A percentile compares a stretch with the other conserved stretches of the same genome.
These are phyloP conservation scores for Spea hammondii DNA, from an alignment of 2,797 vertebrate species.

Conservation along the genomic window DNA sequence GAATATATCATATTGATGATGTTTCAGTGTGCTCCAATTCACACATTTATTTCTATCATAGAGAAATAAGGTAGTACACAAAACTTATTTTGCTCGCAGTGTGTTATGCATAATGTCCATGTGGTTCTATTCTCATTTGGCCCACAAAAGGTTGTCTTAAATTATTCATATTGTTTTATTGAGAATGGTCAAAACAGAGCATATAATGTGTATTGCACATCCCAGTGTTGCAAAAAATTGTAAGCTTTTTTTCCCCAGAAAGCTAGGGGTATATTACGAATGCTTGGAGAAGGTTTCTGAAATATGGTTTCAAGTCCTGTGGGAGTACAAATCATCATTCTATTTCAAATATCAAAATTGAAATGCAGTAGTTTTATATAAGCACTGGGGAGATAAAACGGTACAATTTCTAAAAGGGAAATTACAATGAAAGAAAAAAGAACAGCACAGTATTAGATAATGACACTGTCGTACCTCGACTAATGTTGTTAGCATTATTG, in stretches of 20 bases:
- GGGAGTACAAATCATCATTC: slow-evolving; percentile 40
- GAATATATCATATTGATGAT: slow-evolving; percentile 22
- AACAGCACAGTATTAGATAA: no score
- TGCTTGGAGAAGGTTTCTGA: slow-evolving; percentile 10
- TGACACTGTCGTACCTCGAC: no score
- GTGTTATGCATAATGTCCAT: slow-evolving; percentile 14
- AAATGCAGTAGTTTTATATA: slow-evolving; percentile 41
- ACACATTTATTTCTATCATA: slow-evolving; percentile 9
- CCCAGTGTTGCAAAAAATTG: slow-evolving; percentile 7
- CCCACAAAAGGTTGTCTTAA: slow-evolving; percentile 20
- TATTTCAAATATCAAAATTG: slow-evolving; percentile 44
- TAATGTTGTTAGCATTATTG: no score
- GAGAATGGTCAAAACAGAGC: slow-evolving; percentile 36
- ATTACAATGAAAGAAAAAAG: no score
- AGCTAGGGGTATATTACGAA: slow-evolving; percentile 21
- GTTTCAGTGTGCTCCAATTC: neutral
- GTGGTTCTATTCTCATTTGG: slow-evolving; percentile 21
- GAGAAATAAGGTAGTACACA: slow-evolving; percentile 15
- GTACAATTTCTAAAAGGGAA: slow-evolving; percentile 10
- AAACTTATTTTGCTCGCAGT: slow-evolving; percentile 9
- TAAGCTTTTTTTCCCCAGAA: neutral
- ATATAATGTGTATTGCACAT: slow-evolving; percentile 24
- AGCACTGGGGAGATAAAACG: slow-evolving; percentile 22
- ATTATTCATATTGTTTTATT: slow-evolving; percentile 47
- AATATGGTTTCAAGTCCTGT: slow-evolving; percentile 24